Evolutionary conservation across 2,888 invertebrate genomes (phyloP).

Genomic region (Ophion obscuratus): DNA sequence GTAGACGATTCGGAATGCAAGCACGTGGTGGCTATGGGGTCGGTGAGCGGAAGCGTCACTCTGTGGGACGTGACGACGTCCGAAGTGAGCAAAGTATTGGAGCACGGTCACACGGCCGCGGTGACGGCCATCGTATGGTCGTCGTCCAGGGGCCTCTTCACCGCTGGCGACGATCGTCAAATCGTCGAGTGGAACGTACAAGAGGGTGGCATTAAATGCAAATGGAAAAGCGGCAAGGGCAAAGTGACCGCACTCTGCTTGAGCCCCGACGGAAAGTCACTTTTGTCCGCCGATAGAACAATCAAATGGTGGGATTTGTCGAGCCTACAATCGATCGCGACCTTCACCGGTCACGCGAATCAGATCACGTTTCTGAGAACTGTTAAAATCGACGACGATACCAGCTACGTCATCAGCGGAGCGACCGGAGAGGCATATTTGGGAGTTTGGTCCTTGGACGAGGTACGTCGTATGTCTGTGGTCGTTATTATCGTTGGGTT

Average conservation of each 20-base stretch:
- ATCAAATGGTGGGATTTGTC: conserved; percentile 88
- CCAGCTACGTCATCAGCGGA: conserved; percentile 84
- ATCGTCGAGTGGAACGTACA: conserved; percentile 85
- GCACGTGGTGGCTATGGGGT: conserved; percentile 89
- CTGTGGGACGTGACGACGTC: conserved; percentile 87
- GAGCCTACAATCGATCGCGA: conserved; percentile 86
- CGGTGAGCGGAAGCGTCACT: conserved; percentile 89
- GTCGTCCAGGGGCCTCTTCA: conserved; percentile 84
- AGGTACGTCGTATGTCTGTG: conserved; percentile 72
- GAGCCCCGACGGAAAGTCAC: conserved; percentile 77
- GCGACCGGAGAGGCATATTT: conserved; percentile 84
- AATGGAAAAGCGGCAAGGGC: conserved; percentile 88
- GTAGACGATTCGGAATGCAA: conserved; percentile 79
- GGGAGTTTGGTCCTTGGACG: conserved; percentile 85
- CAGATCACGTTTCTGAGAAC: conserved; percentile 85
- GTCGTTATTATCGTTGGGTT: background rate
- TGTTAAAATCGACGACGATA: conserved; percentile 74
- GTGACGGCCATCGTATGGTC: conserved; percentile 86
- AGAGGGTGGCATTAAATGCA: conserved; percentile 83
- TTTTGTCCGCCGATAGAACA: conserved; percentile 79
- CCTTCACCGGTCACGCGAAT: conserved; percentile 88
- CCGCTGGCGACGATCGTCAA: conserved; percentile 86
- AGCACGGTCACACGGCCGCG: conserved; percentile 84
- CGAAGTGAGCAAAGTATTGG: conserved; percentile 80
- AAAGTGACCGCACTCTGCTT: conserved; percentile 84